phyloP scores from a whole-genome alignment of 2,113 vertebrate species.

The Poeciliopsis turrubarensis region DNA sequence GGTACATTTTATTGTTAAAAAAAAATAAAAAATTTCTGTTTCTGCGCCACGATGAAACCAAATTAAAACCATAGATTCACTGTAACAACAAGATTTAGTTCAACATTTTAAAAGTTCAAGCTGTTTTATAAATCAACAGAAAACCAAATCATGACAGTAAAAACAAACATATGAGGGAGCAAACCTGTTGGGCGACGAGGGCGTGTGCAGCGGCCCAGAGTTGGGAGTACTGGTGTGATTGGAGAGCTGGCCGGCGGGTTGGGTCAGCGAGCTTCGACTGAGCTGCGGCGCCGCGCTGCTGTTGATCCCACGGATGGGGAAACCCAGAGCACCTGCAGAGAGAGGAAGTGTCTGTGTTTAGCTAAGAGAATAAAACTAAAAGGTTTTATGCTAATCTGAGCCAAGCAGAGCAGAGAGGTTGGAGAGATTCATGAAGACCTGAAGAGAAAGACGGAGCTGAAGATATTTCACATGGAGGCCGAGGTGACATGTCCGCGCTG shows the following conservation, averaged over 20 bases:
- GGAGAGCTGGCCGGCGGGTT: conserved; percentile 94
- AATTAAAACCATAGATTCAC: not conserved
- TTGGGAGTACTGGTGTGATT: conserved; percentile 94
- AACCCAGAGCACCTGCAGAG: conserved; percentile 92
- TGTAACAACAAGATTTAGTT: not conserved
- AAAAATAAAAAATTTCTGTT: not conserved
- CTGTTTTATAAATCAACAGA: too few relatives aligned
- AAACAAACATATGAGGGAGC: conserved; percentile 25
- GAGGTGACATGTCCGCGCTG: too few relatives aligned
- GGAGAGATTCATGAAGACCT: too few relatives aligned
- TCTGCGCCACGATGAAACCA: not conserved
- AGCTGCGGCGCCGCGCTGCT: conserved; percentile 93
- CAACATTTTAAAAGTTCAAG: not conserved
- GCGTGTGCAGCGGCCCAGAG: conserved; percentile 97
- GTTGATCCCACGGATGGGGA: conserved; percentile 97
- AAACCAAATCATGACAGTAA: too few relatives aligned
- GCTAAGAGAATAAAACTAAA: too few relatives aligned
- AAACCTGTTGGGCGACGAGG: conserved; percentile 97
- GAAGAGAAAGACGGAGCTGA: too few relatives aligned
- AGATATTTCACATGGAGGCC: too few relatives aligned
- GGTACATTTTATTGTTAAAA: too few relatives aligned
- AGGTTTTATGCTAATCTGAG: not conserved
- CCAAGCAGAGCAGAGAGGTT: not conserved
- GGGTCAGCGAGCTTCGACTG: conserved; percentile 91
- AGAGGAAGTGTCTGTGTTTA: not conserved